Base-by-base conservation (phyloP, 1,140 invertebrate genomes). In the Pseudoatta argentina region DNA sequence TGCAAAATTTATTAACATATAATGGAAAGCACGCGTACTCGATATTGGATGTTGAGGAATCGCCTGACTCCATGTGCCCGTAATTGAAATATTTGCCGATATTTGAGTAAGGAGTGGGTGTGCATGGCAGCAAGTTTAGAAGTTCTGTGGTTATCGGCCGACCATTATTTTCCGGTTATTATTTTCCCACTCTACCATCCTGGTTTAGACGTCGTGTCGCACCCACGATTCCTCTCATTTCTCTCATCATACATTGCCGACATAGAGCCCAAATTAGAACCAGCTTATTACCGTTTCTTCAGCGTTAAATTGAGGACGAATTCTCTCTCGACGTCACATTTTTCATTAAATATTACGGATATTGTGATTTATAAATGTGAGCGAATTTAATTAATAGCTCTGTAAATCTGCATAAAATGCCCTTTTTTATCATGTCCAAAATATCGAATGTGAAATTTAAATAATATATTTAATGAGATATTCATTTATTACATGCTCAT, bases 71-170 rank as follows among this genome's bases (percentile, higher is more conserved):
- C 12, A 16, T 59, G 34, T 24, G 44, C 27, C 7, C 44, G n/a
- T 89, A 89, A 89, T 89, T 89, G 87, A 89, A 89, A 89, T 89
- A 89, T 88, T 88, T 88, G 79, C 87, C 86, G 57, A 88, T 88
- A 88, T 88, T 86, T 69, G 87, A 88, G 64, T 57, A 48, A 55
- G 27, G 59, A 64, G n/a, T 71, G 67, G 48, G 39, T 16, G 3
- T 57, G 30, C 48, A 86, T 75, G 24, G 7, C 53, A 18, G 55
- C 75, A 24, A 57, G 72, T 79, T 88, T 86, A 79, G 69, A 86
- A 89, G 81, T 88, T 89, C 57, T 69, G 88, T 57, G 88, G 87
- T 85, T 55, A 24, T 72, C 48, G 39, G 53, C 14, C 1, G 34
- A 61, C 30, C 53, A 61, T 51, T 85, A 72, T 71, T 76, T 51